Evolutionary conservation across 2,113 vertebrate species (phyloP).

Genomic region (Tragelaphus buxtoni): DNA sequence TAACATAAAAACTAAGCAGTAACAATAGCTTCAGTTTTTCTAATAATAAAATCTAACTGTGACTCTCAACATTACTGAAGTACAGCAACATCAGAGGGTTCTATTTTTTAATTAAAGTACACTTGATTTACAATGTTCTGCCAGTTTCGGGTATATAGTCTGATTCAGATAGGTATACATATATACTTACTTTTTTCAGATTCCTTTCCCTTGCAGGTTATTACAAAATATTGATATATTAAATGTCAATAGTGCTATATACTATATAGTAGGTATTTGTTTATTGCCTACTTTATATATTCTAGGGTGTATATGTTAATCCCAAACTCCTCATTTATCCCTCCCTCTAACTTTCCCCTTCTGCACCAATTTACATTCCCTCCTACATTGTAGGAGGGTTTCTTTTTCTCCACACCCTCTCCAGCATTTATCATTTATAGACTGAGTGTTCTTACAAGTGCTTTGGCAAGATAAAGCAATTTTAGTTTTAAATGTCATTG

Average conservation of each 20-base stretch:
- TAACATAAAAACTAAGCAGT: neutral
- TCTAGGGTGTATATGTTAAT: neutral
- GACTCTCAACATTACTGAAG: neutral
- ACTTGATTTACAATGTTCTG: neutral
- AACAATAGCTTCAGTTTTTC: neutral
- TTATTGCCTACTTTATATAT: neutral
- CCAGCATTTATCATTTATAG: neutral
- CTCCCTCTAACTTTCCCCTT: neutral
- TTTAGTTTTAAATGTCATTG: neutral
- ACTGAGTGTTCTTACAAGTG: neutral
- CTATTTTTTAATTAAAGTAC: neutral
- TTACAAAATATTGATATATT: neutral
- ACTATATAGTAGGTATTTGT: neutral
- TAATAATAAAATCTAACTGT: neutral
- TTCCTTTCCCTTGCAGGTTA: neutral
- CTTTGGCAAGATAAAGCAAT: neutral
- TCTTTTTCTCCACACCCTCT: neutral
- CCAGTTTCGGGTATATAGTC: neutral
- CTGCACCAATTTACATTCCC: neutral
- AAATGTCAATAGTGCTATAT: neutral
- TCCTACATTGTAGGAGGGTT: neutral
- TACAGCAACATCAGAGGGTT: neutral
- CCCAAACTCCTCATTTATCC: neutral
- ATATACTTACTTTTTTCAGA: neutral
- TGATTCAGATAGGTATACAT: neutral